Conservation (phyloP, 2,113 vertebrate genomes). For the Rhinoderma darwinii region DNA sequence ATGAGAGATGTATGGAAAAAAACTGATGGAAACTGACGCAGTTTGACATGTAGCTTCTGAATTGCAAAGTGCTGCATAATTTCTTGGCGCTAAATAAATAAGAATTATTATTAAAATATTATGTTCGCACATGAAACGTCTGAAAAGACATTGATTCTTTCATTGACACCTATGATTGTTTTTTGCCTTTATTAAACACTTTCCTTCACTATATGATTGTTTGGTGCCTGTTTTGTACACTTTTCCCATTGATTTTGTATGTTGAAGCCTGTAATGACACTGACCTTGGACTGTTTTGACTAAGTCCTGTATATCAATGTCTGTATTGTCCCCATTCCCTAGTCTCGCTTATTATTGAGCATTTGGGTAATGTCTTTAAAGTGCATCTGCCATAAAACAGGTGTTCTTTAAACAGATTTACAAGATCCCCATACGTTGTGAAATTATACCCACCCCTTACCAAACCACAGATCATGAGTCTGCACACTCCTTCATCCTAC, state of each 20-base stretch:
- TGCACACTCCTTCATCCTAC: neutral
- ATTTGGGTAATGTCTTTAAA: neutral
- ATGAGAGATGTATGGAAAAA: no score
- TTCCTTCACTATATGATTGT: neutral
- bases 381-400: neutral
- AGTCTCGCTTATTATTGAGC: neutral
- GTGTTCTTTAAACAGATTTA: neutral
- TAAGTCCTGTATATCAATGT: neutral
- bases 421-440: neutral
- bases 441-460: neutral
- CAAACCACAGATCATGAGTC: neutral
- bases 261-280: neutral
- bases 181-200: neutral
- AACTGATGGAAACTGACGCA: no score
- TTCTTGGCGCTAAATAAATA: no score
- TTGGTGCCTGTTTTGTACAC: neutral
- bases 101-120: no score
- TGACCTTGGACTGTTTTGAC: neutral
- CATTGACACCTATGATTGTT: neutral
- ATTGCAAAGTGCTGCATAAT: no score
- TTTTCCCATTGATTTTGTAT: neutral
- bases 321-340: neutral
- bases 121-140: no score
- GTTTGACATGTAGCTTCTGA: no score
- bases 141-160: neutral